Base-by-base conservation (phyloP, 2,113 vertebrate species). In the Tautogolabrus adspersus region DNA sequence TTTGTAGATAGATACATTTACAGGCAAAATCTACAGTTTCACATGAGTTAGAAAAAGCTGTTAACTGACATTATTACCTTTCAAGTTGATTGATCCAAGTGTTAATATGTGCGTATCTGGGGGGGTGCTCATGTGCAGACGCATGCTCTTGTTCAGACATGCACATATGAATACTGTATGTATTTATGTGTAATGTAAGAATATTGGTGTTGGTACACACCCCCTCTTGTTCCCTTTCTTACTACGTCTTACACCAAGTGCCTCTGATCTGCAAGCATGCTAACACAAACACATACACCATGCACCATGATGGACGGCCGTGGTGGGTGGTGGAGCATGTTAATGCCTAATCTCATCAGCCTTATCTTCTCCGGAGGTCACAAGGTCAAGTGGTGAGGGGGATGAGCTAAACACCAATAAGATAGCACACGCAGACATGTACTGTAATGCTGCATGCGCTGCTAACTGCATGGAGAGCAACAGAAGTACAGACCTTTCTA, bases 301-400 rank as follows among this genome's bases (percentile, higher is more conserved):
- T 76, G 66, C 81, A 82, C 49, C 52, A 72, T 94, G 92, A 94
- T 94, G 90, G 90, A 93, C 93, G 86, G 79, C 86, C 75, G 86
- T 74, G 65, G 86, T 89, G 87, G 89, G 86, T 91, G 89, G 91
- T 86, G 89, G 88, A 84, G 92, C 90, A 94, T 95, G 93, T 91
- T 94, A 93, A 94, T 95, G 92, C 74, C 67, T 90, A 93, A 93
- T 93, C 93, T 93, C 92, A 93, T 93, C 91, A 91, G 90, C 89
- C 85, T 94, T 94, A 94, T 94, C 92, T 85, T 85, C 87, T 86
- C 49, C 77, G 83, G 84, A 89, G 92, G 91, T 91, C 87, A 87
- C 69, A 59, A 77, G 92, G 89, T 93, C 92, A 93, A 92, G 91
- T 89, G 93, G 81, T 70, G 70, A 73, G 87, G 81, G 87, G 92